These are phyloP conservation scores for Byasa hedistus DNA, from an alignment of 2,888 invertebrate genomes.

Conservation along the genomic window DNA sequence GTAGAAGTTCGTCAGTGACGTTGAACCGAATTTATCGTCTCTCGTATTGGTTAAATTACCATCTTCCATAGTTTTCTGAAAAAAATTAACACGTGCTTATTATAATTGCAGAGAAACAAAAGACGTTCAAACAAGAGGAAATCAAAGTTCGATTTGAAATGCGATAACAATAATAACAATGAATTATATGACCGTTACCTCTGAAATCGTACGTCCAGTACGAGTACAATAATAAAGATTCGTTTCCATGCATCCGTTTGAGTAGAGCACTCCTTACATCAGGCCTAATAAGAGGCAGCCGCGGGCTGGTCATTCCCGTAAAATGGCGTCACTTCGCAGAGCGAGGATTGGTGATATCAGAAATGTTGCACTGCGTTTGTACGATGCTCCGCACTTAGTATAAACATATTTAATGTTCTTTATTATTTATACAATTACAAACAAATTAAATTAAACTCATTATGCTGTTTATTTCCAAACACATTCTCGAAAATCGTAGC, in stretches of 20 bases:
- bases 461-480: slow-evolving; percentile 76
- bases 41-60: slow-evolving; percentile 70
- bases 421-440: slow-evolving; percentile 48
- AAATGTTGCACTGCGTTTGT: slow-evolving; percentile 55
- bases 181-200: slow-evolving; percentile 57
- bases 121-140: slow-evolving; percentile 73
- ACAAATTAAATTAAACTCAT: slow-evolving; percentile 52
- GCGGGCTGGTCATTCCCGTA: slow-evolving; percentile 81
- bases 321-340: slow-evolving; percentile 79
- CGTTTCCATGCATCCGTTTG: slow-evolving; percentile 76
- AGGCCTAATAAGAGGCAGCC: slow-evolving; percentile 75
- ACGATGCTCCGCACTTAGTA: slow-evolving; percentile 53
- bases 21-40: slow-evolving; percentile 65
- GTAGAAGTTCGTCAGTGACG: slow-evolving; percentile 60
- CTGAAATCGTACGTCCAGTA: slow-evolving; percentile 78
- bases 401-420: slow-evolving; percentile 58
- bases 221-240: slow-evolving; percentile 73
- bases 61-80: slow-evolving; percentile 81
- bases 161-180: slow-evolving; percentile 55
- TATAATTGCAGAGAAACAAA: slow-evolving; percentile 70
- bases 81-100: slow-evolving; percentile 66
- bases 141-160: slow-evolving; percentile 63
- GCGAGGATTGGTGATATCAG: slow-evolving; percentile 75
- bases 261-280: slow-evolving; percentile 73
- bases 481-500: slow-evolving; percentile 69